phyloP scores from a whole-genome alignment of 2,797 vertebrate species.

The Pangasius sanitwongsei region DNA sequence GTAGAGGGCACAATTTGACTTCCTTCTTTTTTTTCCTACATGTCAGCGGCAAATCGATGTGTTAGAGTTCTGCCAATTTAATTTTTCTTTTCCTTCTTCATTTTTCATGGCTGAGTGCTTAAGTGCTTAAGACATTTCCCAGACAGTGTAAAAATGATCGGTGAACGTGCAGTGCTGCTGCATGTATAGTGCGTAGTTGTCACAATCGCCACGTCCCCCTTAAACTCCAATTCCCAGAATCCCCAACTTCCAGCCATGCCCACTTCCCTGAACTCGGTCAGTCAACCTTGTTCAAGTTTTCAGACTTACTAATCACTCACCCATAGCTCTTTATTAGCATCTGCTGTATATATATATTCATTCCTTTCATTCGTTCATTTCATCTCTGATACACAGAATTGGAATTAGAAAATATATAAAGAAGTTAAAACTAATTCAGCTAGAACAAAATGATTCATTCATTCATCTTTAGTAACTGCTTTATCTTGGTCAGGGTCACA shows the following conservation, averaged over 20 bases:
- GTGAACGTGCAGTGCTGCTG: not conserved
- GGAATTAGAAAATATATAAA: not conserved
- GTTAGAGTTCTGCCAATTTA: constrained; percentile 43
- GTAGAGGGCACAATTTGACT: constrained; percentile 7
- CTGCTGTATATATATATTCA: not conserved
- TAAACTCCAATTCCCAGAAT: not conserved
- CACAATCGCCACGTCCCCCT: not conserved
- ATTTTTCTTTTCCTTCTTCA: constrained; percentile 29
- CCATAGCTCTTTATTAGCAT: not conserved
- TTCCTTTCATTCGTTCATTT: not conserved
- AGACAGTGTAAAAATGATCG: constrained; percentile 22
- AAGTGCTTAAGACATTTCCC: constrained; percentile 28
- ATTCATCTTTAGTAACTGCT: not conserved
- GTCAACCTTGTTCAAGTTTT: not conserved
- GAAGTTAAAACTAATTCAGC: not conserved
- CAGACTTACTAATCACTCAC: not conserved
- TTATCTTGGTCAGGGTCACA: not conserved
- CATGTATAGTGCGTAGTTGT: not conserved
- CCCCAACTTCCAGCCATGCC: not conserved
- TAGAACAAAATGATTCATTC: not conserved
- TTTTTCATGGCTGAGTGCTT: constrained; percentile 22
- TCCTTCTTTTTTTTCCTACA: not conserved
- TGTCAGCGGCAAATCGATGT: constrained; percentile 43
- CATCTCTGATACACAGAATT: not conserved
- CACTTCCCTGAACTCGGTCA: not conserved